Conservation (phyloP, 2,797 vertebrate species). For the Pangasius sanitwongsei region DNA sequence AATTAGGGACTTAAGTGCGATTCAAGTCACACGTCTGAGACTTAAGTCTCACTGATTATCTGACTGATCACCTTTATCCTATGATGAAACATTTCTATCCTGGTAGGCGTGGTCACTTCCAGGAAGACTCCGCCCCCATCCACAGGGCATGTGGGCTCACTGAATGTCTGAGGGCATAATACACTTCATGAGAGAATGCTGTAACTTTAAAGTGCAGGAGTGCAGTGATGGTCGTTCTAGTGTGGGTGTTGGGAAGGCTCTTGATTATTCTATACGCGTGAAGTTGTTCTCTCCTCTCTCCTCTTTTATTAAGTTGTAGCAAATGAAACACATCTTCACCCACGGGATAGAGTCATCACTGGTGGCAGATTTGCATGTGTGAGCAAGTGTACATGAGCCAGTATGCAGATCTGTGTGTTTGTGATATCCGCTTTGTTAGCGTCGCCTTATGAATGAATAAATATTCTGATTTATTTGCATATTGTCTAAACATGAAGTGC, state of each 20-base stretch:
- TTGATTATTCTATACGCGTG: not conserved
- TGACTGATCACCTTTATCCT: not conserved
- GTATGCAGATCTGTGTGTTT: not conserved
- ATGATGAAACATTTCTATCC: not conserved
- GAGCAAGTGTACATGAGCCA: not conserved
- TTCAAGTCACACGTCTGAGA: not conserved
- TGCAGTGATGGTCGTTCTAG: not conserved
- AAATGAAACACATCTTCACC: constrained; percentile 3
- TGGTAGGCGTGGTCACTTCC: not conserved
- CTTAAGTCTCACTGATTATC: not conserved
- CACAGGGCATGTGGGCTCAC: not conserved
- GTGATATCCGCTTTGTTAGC: not conserved
- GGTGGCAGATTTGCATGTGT: not conserved
- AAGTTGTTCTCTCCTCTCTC: not conserved
- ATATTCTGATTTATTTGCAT: not conserved
- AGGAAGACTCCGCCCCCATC: not conserved
- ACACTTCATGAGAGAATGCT: not conserved
- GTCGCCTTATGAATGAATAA: not conserved
- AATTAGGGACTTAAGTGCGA: not conserved
- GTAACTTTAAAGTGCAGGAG: not conserved
- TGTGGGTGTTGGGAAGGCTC: not conserved
- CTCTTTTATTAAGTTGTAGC: constrained; percentile 7
- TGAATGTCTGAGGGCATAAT: not conserved
- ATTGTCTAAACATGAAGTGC: not conserved
- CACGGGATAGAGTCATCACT: not conserved